phyloP scores from a whole-genome alignment of 2,888 invertebrate species.

The Aplocera efformata region DNA sequence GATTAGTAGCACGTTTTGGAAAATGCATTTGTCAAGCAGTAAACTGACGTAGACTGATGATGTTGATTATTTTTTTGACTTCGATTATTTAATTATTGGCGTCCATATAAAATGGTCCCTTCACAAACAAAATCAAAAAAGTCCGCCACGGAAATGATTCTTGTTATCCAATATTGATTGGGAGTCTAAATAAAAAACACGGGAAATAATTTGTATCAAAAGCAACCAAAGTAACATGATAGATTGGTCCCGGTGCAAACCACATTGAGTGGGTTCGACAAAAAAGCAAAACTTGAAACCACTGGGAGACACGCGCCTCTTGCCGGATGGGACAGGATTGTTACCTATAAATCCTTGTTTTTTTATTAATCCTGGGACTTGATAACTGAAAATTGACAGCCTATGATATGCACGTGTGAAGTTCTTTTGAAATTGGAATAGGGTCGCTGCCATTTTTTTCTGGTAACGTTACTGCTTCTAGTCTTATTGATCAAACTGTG shows the following conservation, averaged over 20 bases:
- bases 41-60: too few species aligned
- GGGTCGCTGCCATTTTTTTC: too few species aligned
- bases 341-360: conserved; percentile 14
- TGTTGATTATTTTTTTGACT: too few species aligned
- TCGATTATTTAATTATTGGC: too few species aligned
- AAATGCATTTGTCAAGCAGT: too few species aligned
- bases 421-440: not conserved
- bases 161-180: conserved; percentile 15
- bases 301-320: conserved; percentile 46
- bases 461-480: too few species aligned
- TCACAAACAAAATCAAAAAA: not conserved
- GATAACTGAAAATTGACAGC: conserved; percentile 1
- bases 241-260: conserved; percentile 29
- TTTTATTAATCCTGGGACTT: conserved; percentile 11
- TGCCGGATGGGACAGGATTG: conserved; percentile 33
- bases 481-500: too few species aligned
- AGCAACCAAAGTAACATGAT: conserved; percentile 23
- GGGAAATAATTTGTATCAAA: conserved; percentile 22
- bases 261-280: conserved; percentile 22
- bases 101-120: too few species aligned
- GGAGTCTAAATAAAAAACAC: conserved; percentile 8
- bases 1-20: too few species aligned
- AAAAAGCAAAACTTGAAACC: conserved; percentile 28
- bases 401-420: conserved; percentile 9
- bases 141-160: conserved; percentile 7